phyloP scores from a whole-genome alignment of 2,888 invertebrate genomes.

The Eristalis tenax region DNA sequence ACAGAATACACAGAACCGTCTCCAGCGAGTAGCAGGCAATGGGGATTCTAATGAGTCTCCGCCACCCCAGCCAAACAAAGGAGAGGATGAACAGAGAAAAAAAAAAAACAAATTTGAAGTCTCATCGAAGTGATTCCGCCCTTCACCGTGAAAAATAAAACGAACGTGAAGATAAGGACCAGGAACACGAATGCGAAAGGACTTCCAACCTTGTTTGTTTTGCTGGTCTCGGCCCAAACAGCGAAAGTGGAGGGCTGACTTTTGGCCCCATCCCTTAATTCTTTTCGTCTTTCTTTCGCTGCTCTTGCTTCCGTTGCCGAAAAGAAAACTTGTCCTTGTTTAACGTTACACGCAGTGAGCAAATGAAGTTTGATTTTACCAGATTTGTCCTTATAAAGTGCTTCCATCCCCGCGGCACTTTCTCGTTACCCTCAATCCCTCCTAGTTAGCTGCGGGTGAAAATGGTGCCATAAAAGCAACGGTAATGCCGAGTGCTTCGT shows the following conservation, averaged over 20 bases:
- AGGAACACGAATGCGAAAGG: neutral
- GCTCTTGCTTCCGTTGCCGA: neutral
- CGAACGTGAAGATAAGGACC: neutral
- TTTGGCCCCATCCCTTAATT: neutral
- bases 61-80: neutral
- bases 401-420: neutral
- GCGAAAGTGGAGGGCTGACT: neutral
- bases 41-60: conserved; percentile 52
- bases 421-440: neutral
- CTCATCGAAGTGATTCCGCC: neutral
- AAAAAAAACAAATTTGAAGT: neutral
- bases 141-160: neutral
- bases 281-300: neutral
- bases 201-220: neutral
- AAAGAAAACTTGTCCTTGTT: conserved; percentile 40
- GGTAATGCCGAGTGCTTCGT: conserved; percentile 47
- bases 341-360: conserved; percentile 57
- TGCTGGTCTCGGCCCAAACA: neutral
- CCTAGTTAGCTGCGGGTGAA: conserved; percentile 30
- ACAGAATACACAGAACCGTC: no score
- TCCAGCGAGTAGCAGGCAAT: neutral
- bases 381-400: conserved; percentile 53
- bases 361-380: conserved; percentile 62
- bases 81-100: neutral
- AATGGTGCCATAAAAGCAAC: conserved; percentile 56